Evolutionary conservation across 2,797 vertebrate genomes (phyloP).

Genomic region (Pogoniulus pusillus): DNA sequence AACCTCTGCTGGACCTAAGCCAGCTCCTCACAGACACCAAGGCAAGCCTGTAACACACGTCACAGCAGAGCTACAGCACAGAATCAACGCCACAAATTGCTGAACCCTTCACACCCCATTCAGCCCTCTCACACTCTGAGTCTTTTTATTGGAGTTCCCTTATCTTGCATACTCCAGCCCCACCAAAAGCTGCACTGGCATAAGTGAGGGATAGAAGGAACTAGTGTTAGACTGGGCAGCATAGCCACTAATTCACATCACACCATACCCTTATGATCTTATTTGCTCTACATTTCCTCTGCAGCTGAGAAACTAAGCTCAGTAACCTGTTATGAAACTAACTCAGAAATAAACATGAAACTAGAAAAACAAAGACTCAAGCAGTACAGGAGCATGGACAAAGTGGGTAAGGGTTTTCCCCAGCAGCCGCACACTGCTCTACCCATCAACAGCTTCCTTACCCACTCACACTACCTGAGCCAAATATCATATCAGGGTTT

Average conservation of each 20-base stretch:
- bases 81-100: not conserved
- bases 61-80: not conserved
- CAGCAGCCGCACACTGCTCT: not conserved
- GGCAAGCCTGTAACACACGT: not conserved
- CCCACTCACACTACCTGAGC: rapidly evolving
- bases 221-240: not conserved
- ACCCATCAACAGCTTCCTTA: not conserved
- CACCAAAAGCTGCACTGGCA: not conserved
- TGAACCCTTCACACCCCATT: not conserved
- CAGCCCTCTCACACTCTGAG: not conserved
- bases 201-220: not conserved
- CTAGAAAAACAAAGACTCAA: not conserved
- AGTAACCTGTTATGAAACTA: not conserved
- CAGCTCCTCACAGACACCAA: not conserved
- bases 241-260: not conserved
- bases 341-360: not conserved
- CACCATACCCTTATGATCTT: not conserved
- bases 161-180: not conserved
- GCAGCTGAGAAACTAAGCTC: not conserved
- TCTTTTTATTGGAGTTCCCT: not conserved
- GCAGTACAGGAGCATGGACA: not conserved
- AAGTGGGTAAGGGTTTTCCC: not conserved
- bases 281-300: not conserved
- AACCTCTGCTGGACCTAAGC: not conserved
- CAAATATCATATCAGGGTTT: not conserved